Base-by-base conservation (phyloP, 2,113 vertebrate species). In the Pardalotus punctatus region DNA sequence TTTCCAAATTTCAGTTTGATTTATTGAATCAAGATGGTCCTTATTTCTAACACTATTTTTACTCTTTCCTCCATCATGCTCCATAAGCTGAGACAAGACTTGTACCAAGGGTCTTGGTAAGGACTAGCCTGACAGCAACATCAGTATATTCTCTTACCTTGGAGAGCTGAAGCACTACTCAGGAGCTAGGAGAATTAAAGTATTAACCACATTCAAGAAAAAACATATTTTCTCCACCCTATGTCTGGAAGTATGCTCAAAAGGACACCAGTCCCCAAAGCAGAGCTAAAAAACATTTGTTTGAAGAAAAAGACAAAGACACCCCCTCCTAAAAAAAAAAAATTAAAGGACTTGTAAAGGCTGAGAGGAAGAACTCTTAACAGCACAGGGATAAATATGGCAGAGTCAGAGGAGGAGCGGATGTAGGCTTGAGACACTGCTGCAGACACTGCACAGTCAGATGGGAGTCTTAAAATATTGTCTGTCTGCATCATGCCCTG, bases 381-480 rank as follows among this genome's bases (percentile, higher is more conserved):
- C 17, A 48, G 35, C 10, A 14, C 10, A 66, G 25, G 28, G 31
- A 51, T 1, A 2, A 88, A 35, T 24, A 72, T 0, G 0, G 42
- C 36, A 90, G 33, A 71, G 43, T 47, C 22, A 65, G 29, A 88
- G 28, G 12, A 64, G 17, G 12, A 4, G 2, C 16, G 79, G 25
- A 24, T n/a, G 14, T 28, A 69, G n/a, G n/a, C 27, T 51, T 36
- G 19, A 91, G 65, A 23, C 50, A 58, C 28, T 25, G 10, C 50
- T 56, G 31, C 12, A 76, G 29, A 51, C 9, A 47, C 20, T 47
- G 33, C 21, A 43, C 19, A 79, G 35, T 50, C 76, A 76, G 76
- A 28, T 13, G 69, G 21, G 14, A 76, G 43, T 27, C 57, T 67
- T 56, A 42, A 65, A 73, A 67, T 2, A 0, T 5, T 40, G 5